Evolutionary conservation across 2,888 invertebrate genomes (phyloP), one percentile per base, ranked within the genome.

Genomic region (Acleris literana): DNA sequence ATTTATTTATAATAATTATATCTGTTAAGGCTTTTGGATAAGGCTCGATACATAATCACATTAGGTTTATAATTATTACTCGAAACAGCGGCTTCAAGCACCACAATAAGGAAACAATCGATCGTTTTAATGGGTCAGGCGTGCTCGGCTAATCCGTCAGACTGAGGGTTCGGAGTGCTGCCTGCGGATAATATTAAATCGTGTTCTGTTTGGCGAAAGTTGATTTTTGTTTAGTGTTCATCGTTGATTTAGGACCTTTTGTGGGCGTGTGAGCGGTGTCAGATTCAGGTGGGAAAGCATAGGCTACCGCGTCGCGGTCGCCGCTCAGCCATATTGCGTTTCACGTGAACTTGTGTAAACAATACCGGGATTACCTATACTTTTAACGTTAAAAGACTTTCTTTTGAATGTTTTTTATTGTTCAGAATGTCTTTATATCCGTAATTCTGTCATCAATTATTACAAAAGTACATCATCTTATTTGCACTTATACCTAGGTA

Each of bases 101-200:
- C 80, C 78, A 89, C 86, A 86, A 90, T 90, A 86, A 90, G 92
- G 91, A 92, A 92, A 92, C 90, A 92, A 92, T 92, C 90, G 91
- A 92, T 92, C 85, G 91, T 86, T 89, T 88, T 92, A 91, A 92
- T 92, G 88, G 92, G 92, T 92, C 92, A 92, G 81, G 86, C 92
- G 82, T 83, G 87, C 87, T 86, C 86, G 82, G 85, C 83, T 90
- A 90, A 92, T 90, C 90, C 90, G 83, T 82, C 87, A 80, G 76
- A 76, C 82, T 80, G 80, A 83, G 86, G 88, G 86, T 85, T 85
- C 80, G 68, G 67, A 70, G 71, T 70, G 72, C 70, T 70, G 58
- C 63, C 70, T 74, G 74, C 78, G 79, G 74, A 72, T 81, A 78
- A 89, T 82, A 83, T 76, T 86, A 80, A 82, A 77, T 87, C 84